A percentile compares a stretch with the other conserved stretches of the same genome.
Conservation (phyloP, 1,140 invertebrate genomes). For the Lepidotrigona ventralis region DNA sequence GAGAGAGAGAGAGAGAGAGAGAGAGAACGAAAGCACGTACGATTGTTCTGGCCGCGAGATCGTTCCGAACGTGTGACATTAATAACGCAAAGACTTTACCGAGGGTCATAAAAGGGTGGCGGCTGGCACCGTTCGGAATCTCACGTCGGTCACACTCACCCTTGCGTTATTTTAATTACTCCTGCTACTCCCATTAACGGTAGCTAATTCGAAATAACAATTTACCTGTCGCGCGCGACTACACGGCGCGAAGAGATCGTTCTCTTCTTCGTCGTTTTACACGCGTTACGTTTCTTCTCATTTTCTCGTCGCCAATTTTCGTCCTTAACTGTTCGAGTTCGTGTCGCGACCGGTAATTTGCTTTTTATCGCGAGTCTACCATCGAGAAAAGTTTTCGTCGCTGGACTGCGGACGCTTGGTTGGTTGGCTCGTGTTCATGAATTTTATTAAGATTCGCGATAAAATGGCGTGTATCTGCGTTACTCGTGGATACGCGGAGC, state of each 20-base stretch:
- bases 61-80: not conserved
- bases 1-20: not conserved
- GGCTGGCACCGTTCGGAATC: too few species aligned
- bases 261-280: conserved; percentile 26
- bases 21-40: too few species aligned
- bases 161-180: conserved; percentile 40
- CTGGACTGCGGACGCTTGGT: conserved; percentile 3
- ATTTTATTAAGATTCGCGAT: conserved; percentile 75
- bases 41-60: not conserved
- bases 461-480: conserved; percentile 60
- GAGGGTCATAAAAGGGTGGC: not conserved
- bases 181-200: conserved; percentile 46
- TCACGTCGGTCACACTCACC: too few species aligned
- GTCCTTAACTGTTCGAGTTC: conserved; percentile 45
- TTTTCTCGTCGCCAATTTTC: conserved; percentile 57
- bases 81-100: conserved; percentile 26
- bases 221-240: conserved; percentile 36
- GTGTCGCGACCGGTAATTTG: conserved; percentile 70
- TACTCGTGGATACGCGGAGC: conserved; percentile 18
- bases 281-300: conserved; percentile 55
- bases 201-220: conserved; percentile 64
- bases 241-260: not conserved
- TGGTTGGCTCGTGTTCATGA: conserved; percentile 69
- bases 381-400: conserved; percentile 72
- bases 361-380: conserved; percentile 71